phyloP scores from a whole-genome alignment of 2,888 invertebrate species.

The Julus scanicus region DNA sequence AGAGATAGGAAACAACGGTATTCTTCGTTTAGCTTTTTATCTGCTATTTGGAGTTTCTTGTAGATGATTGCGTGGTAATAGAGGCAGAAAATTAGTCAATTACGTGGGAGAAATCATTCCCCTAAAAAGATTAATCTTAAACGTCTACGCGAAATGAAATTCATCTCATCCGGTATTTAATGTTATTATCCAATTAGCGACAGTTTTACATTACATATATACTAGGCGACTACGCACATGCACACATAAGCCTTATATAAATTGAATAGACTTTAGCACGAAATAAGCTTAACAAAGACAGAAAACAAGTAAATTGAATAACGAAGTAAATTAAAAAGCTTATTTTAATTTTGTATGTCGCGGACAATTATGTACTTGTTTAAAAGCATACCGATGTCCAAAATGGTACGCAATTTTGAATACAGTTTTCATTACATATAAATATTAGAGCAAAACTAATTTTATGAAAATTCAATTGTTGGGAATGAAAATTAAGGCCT shows the following conservation, averaged over 20 bases:
- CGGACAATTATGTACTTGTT: no score
- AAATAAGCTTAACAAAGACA: no score
- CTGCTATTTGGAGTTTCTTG: neutral
- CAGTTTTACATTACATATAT: neutral
- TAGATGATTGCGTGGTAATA: constrained; percentile 30
- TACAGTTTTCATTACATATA: no score
- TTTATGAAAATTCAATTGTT: no score
- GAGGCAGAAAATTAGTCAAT: constrained; percentile 25
- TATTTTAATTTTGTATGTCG: neutral
- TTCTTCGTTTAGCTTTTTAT: neutral
- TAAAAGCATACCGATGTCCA: no score
- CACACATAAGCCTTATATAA: neutral
- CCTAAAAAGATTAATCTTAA: constrained; percentile 42
- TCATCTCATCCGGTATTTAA: neutral
- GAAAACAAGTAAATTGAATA: neutral
- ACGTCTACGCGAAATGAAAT: constrained; percentile 9
- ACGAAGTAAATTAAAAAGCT: neutral
- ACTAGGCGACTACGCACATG: neutral
- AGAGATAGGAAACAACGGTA: neutral
- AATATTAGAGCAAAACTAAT: no score
- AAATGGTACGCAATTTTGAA: no score
- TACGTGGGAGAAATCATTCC: neutral
- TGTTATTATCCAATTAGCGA: constrained; percentile 26
- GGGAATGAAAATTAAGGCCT: no score
- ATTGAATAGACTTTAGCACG: no score